Evolutionary conservation across 2,888 invertebrate species (phyloP).

Genomic region (Urechis unicinctus): DNA sequence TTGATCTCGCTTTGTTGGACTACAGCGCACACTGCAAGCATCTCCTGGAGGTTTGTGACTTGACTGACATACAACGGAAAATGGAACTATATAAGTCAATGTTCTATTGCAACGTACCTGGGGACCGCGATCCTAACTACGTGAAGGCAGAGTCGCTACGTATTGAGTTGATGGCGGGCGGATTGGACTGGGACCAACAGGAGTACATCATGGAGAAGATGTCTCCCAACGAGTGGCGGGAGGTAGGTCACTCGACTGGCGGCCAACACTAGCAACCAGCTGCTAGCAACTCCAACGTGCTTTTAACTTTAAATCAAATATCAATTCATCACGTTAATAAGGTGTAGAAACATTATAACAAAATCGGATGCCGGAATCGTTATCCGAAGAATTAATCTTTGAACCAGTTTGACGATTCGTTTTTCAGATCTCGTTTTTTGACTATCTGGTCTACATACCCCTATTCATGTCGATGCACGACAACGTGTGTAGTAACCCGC

Average conservation of each 20-base stretch:
- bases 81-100: conserved; percentile 45
- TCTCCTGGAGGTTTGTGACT: conserved; percentile 42
- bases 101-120: conserved; percentile 38
- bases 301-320: neutral
- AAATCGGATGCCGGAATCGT: no score
- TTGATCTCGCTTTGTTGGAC: no score
- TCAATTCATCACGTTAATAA: neutral
- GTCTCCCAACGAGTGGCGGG: conserved; percentile 38
- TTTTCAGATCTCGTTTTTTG: conserved; percentile 49
- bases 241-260: conserved; percentile 33
- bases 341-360: neutral
- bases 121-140: conserved; percentile 43
- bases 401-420: no score
- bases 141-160: conserved; percentile 43
- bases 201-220: conserved; percentile 44
- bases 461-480: conserved; percentile 50
- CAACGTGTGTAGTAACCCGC: conserved; percentile 44
- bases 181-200: conserved; percentile 48
- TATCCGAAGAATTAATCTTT: no score
- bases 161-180: conserved; percentile 48
- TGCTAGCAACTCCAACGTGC: neutral
- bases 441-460: conserved; percentile 48
- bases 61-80: conserved; percentile 46
- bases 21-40: conserved; percentile 43
- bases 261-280: neutral